These are phyloP conservation scores for Cylloceria caligata DNA, from an alignment of 2,888 invertebrate species.

Conservation along the genomic window DNA sequence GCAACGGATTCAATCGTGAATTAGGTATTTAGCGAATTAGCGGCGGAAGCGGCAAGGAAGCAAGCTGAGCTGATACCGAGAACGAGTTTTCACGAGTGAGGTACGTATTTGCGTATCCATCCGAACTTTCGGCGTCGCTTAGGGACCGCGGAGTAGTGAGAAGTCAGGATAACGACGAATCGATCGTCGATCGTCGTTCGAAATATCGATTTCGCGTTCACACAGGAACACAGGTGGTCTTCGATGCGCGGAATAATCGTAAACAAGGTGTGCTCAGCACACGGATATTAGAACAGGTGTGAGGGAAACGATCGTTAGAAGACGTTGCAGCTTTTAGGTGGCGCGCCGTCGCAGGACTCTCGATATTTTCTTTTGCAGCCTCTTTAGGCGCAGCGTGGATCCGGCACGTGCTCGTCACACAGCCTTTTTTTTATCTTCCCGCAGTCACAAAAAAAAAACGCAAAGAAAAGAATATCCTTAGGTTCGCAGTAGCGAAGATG, in stretches of 20 bases:
- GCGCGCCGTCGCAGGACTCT: conserved; percentile 74
- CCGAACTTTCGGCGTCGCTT: conserved; percentile 80
- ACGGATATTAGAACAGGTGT: conserved; percentile 58
- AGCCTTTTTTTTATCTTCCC: conserved; percentile 50
- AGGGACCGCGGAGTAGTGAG: conserved; percentile 76
- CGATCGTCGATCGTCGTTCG: not conserved
- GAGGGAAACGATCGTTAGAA: conserved; percentile 72
- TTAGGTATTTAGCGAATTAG: conserved; percentile 67
- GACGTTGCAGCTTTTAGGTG: conserved; percentile 82
- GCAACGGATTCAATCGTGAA: conserved; percentile 59
- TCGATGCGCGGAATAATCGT: not conserved
- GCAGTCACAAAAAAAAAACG: conserved; percentile 51
- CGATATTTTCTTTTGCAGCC: conserved; percentile 81
- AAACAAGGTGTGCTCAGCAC: not conserved
- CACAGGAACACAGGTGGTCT: conserved; percentile 28
- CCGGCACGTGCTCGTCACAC: conserved; percentile 70
- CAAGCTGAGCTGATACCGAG: conserved; percentile 46
- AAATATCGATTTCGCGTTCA: conserved; percentile 45
- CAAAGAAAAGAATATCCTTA: conserved; percentile 47
- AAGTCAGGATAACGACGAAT: conserved; percentile 61
- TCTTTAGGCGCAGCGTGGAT: conserved; percentile 83
- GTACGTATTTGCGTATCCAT: conserved; percentile 82
- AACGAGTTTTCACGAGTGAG: conserved; percentile 73
- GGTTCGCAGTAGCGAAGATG: conserved; percentile 59
- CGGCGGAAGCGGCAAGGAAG: conserved; percentile 53